Base-by-base conservation (phyloP, 2,113 vertebrate species). In the Siniperca chuatsi region DNA sequence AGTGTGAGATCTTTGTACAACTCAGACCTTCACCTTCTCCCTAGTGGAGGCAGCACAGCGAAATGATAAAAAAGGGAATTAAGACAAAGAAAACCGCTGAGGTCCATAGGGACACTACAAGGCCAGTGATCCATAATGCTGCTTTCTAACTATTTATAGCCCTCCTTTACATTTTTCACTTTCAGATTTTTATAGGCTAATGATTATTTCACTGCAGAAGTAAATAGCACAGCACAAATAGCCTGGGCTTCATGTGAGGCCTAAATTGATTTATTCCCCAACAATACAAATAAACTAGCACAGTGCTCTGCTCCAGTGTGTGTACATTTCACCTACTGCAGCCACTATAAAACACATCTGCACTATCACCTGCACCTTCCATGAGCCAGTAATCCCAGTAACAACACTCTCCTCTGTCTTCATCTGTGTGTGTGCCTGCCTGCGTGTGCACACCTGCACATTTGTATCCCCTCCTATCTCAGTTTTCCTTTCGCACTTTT, bases 151-250 rank as follows among this genome's bases (percentile, higher is more conserved):
- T 94, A 94, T 95, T 95, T 95, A 95, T 94, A 94, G 89, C 23
- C 73, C 72, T 85, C 81, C 90, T 94, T 94, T 94, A 92, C 90
- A 95, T 94, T 91, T 93, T 90, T 94, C 92, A 92, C 89, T 87
- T 93, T 91, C 92, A 91, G 11, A 89, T 93, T 95, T 92, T 96
- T 94, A 95, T 93, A 90, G 93, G 90, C 87, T 95, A 94, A 96
- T 95, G 92, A 93, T 95, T 91, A 92, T 94, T 95, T 91, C 86
- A 72, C 84, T 75, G 83, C 89, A 89, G 83, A 94, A 94, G 91
- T 94, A 94, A 94, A 95, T 60, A 93, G 88, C 93, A 84, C 93
- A 87, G 94, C 91, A 90, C 87, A 90, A 92, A 92, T 11, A 82
- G 79, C 75, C 66, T 1, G 65, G 23, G 81, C 92, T 93, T 83